Conservation (phyloP, 2,888 invertebrate species). For the Drosophila nr. perissopoda region DNA sequence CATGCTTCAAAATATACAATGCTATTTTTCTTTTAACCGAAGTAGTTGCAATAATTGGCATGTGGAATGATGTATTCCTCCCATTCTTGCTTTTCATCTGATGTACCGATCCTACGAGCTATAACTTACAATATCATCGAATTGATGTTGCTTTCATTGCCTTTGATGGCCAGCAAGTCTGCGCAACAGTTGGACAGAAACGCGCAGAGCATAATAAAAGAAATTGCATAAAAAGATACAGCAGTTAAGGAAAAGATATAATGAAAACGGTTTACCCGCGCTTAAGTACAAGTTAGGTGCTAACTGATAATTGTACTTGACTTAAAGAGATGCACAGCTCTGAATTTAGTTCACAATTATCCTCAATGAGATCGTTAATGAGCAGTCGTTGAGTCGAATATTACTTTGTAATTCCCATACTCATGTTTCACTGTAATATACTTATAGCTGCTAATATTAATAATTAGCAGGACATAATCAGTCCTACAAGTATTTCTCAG, state of each 20-base stretch:
- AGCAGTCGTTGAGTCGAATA: too few species aligned
- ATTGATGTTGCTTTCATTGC: background rate
- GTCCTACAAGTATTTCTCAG: too few species aligned
- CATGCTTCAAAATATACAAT: slow-evolving; percentile 24
- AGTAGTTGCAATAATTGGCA: background rate
- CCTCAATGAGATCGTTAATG: too few species aligned
- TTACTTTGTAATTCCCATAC: too few species aligned
- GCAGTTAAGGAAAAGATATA: background rate
- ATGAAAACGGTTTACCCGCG: too few species aligned
- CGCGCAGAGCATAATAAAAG: background rate
- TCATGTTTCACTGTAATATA: too few species aligned
- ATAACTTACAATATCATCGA: background rate
- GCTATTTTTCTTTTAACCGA: background rate
- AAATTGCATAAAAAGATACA: background rate
- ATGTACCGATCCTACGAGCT: background rate
- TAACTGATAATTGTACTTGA: background rate
- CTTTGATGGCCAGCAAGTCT: background rate
- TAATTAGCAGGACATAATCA: too few species aligned
- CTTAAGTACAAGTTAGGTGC: background rate
- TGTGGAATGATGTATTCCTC: background rate
- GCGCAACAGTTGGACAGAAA: background rate
- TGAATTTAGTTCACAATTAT: background rate
- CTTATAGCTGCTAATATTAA: too few species aligned
- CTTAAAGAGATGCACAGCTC: background rate
- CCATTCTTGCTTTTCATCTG: background rate